Percentiles rank a stretch among this genome's conserved stretches.
These are phyloP conservation scores for Heteractis magnifica DNA, from an alignment of 92 coral and sea anemone species.

Conservation along the genomic window DNA sequence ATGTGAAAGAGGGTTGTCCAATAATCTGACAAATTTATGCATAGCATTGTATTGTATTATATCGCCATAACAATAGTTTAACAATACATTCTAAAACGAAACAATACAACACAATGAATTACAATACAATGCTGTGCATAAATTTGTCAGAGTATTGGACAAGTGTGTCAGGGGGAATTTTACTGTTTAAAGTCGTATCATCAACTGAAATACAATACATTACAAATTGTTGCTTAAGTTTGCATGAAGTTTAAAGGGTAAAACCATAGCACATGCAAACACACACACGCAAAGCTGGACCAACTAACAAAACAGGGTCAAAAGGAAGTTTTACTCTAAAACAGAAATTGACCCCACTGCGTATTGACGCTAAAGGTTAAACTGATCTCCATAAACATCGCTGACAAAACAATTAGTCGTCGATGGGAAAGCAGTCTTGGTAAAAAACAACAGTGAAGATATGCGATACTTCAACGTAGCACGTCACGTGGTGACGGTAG, in stretches of 20 bases:
- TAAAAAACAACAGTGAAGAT: background rate
- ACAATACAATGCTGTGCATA: too few relatives aligned
- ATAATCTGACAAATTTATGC: too few relatives aligned
- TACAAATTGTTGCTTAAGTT: too few relatives aligned
- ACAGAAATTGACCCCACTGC: background rate
- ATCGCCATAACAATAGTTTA: too few relatives aligned
- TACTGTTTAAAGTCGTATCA: too few relatives aligned
- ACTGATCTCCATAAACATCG: conserved; percentile 4
- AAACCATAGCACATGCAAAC: background rate
- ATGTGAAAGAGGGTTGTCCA: too few relatives aligned
- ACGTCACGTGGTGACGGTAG: background rate
- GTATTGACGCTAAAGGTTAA: background rate
- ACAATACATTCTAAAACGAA: too few relatives aligned
- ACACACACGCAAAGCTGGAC: background rate
- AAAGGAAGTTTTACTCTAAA: background rate
- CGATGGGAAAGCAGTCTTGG: background rate
- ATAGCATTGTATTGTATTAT: too few relatives aligned
- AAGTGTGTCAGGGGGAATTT: too few relatives aligned
- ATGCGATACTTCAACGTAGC: background rate
- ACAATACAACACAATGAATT: too few relatives aligned
- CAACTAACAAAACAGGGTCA: background rate
- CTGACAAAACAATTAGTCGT: conserved; percentile 10
- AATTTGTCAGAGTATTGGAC: too few relatives aligned
- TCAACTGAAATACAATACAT: too few relatives aligned
- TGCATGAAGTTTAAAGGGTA: background rate